Evolutionary conservation across 2,113 vertebrate species (phyloP).

Genomic region (Thamnaconus septentrionalis): DNA sequence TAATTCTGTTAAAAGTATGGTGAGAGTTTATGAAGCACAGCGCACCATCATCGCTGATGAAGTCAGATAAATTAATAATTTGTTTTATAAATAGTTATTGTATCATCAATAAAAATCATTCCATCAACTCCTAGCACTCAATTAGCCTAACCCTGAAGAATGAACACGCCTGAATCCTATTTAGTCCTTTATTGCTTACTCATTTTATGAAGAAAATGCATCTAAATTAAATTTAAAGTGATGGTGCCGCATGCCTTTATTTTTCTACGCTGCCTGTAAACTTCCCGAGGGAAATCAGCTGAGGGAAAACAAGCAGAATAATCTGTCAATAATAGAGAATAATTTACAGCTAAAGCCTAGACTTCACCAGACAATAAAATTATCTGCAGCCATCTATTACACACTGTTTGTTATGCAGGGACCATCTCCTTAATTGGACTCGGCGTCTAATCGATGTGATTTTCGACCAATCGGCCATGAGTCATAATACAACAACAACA

Average conservation of each 20-base stretch:
- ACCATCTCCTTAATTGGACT: constrained; percentile 57
- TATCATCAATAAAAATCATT: too few relatives aligned
- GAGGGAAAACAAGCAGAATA: constrained; percentile 48
- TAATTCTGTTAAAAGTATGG: too few relatives aligned
- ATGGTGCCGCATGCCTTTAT: constrained; percentile 16
- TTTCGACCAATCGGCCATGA: constrained; percentile 52
- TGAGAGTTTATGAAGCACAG: too few relatives aligned
- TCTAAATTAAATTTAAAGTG: constrained; percentile 32
- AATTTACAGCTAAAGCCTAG: constrained; percentile 58
- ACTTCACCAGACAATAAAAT: constrained; percentile 55
- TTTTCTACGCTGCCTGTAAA: constrained; percentile 10
- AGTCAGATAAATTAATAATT: too few relatives aligned
- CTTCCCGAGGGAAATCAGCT: constrained; percentile 62
- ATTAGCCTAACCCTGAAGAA: too few relatives aligned
- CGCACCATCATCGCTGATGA: too few relatives aligned
- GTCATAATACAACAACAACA: constrained; percentile 58
- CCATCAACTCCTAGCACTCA: too few relatives aligned
- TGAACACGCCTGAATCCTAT: constrained; percentile 7
- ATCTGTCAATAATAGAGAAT: constrained; percentile 62
- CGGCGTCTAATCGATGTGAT: constrained; percentile 58
- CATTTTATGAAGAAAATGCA: constrained; percentile 35
- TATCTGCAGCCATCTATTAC: constrained; percentile 40
- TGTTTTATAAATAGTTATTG: too few relatives aligned
- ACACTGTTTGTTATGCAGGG: constrained; percentile 50
- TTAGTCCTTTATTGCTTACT: constrained; percentile 16